Evolutionary conservation across 2,888 invertebrate species (phyloP).

Genomic region (Cephus pulcher): DNA sequence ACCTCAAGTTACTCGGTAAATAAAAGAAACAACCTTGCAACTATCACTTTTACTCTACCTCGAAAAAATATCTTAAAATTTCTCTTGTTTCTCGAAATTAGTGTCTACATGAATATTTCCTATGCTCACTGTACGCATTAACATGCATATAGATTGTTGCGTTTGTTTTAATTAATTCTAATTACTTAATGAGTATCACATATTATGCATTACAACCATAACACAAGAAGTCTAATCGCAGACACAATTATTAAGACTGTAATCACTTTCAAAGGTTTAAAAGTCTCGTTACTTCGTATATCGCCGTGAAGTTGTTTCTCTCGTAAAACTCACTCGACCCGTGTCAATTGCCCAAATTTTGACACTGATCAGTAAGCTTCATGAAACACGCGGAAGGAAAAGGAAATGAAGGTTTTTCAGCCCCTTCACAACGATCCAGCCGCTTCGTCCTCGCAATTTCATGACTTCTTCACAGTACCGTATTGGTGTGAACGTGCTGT

Average conservation of each 20-base stretch:
- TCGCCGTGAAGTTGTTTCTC: background rate
- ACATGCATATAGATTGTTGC: background rate
- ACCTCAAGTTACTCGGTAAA: too few species aligned
- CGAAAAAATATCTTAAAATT: too few species aligned
- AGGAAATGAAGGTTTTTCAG: background rate
- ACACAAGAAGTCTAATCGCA: background rate
- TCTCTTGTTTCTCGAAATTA: too few species aligned
- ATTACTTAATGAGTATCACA: background rate
- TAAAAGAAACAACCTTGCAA: too few species aligned
- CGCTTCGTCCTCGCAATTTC: background rate
- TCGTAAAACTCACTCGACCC: background rate
- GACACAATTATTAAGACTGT: background rate
- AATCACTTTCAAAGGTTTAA: background rate
- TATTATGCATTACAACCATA: background rate
- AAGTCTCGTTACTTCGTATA: background rate
- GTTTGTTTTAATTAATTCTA: background rate
- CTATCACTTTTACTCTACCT: too few species aligned
- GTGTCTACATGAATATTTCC: too few species aligned
- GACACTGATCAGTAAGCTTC: background rate
- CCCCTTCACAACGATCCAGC: background rate
- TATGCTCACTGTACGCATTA: background rate
- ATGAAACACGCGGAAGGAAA: background rate
- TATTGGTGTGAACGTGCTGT: conserved; percentile 19
- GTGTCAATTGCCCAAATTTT: background rate
- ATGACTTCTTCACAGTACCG: conserved; percentile 22